Conservation (phyloP, 2,888 invertebrate genomes). For the Chrysolina haemoptera region DNA sequence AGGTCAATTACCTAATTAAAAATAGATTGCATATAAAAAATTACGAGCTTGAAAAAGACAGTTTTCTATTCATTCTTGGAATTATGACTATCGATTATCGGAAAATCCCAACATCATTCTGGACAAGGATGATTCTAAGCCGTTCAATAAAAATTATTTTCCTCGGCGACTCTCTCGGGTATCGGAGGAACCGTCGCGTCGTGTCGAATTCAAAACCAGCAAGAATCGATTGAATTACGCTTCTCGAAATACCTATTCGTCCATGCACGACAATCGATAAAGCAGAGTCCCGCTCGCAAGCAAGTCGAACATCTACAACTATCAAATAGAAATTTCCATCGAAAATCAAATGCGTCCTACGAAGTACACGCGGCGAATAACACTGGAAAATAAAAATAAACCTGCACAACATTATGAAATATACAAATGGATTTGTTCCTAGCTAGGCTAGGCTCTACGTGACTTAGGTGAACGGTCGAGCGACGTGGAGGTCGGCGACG, state of each 20-base stretch:
- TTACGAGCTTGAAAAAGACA: too few relatives aligned
- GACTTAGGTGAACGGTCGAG: conserved; percentile 61
- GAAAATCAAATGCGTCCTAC: conserved; percentile 2
- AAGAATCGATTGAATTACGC: background rate
- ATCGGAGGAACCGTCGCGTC: background rate
- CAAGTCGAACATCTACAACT: background rate
- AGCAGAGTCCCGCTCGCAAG: background rate
- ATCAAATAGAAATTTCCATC: background rate
- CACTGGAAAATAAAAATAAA: conserved; percentile 11
- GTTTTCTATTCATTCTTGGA: too few relatives aligned
- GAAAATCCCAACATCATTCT: too few relatives aligned
- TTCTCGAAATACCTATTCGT: background rate
- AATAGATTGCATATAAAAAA: too few relatives aligned
- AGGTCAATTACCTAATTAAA: too few relatives aligned
- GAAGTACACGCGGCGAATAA: conserved; percentile 12
- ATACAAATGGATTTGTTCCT: conserved; percentile 50
- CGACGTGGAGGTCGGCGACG: conserved; percentile 42
- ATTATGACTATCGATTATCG: too few relatives aligned
- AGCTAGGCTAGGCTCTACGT: conserved; percentile 53
- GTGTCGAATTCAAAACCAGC: conserved; percentile 7
- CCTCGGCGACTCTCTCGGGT: background rate
- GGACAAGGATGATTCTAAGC: too few relatives aligned
- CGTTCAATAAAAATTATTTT: background rate
- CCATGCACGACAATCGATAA: background rate
- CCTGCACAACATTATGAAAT: conserved; percentile 33